Percentiles rank a stretch among this genome's conserved stretches.
These are phyloP conservation scores for Clupea harengus DNA, from an alignment of 2,113 vertebrate species.

Conservation along the genomic window DNA sequence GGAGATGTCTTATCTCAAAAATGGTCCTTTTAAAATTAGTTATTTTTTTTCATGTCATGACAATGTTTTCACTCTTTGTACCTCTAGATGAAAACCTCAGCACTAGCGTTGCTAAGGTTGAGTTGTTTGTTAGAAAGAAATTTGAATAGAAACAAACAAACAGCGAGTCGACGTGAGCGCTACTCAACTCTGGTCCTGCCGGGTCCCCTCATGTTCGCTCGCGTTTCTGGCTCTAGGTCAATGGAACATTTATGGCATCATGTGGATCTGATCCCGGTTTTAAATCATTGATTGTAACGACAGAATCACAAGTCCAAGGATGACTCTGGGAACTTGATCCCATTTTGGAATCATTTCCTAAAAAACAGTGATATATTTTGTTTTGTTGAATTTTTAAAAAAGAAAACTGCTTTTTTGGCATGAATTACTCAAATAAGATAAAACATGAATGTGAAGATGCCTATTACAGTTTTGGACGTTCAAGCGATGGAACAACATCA, in stretches of 20 bases:
- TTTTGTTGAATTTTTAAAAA: background rate
- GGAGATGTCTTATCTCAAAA: constrained; percentile 61
- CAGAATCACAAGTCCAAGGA: background rate
- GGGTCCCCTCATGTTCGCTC: background rate
- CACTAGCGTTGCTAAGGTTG: constrained; percentile 29
- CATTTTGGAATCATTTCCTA: background rate
- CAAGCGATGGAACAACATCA: background rate
- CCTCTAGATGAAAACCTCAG: constrained; percentile 64
- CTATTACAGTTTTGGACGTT: background rate
- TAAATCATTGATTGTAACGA: background rate
- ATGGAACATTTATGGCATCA: background rate
- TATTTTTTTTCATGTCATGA: constrained; percentile 62
- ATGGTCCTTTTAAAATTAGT: constrained; percentile 1
- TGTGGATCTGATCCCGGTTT: background rate
- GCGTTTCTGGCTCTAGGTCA: background rate
- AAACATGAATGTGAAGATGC: background rate
- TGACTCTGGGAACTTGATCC: background rate
- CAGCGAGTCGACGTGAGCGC: background rate
- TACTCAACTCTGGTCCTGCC: background rate
- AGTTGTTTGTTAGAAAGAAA: background rate
- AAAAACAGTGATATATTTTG: background rate
- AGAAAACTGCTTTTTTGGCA: background rate
- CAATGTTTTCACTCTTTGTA: constrained; percentile 72
- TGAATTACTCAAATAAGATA: background rate
- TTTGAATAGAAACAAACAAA: background rate